Evolutionary conservation across 2,113 vertebrate species (phyloP).

Genomic region (Phrynosoma blainvillii): DNA sequence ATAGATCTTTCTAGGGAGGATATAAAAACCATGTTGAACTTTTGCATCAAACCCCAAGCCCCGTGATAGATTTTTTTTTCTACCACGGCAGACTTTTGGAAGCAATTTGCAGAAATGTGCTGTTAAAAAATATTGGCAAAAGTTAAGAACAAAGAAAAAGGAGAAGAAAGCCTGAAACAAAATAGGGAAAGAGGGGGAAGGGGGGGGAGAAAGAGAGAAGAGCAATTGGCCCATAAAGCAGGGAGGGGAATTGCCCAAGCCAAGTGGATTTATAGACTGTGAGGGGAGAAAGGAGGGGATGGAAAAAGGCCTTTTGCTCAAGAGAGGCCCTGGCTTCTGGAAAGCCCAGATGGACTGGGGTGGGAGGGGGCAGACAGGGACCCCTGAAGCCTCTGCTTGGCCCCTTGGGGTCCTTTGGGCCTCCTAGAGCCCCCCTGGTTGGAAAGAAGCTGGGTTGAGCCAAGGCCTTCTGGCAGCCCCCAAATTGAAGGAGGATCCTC

Average conservation of each 20-base stretch:
- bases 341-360: too few relatives aligned
- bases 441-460: not conserved
- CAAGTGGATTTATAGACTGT: conserved; percentile 37
- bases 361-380: too few relatives aligned
- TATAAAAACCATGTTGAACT: conserved; percentile 41
- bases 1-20: conserved; percentile 36
- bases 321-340: too few relatives aligned
- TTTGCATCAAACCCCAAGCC: conserved; percentile 24
- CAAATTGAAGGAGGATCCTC: not conserved
- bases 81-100: conserved; percentile 39
- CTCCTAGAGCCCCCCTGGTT: not conserved
- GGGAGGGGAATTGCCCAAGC: conserved; percentile 1
- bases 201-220: not conserved
- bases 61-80: conserved; percentile 13
- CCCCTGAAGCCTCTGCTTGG: not conserved
- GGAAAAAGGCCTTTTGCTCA: not conserved
- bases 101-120: conserved; percentile 45
- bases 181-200: not conserved
- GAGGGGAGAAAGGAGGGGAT: conserved; percentile 22
- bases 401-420: not conserved
- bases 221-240: conserved; percentile 30
- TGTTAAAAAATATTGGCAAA: conserved; percentile 37
- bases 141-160: conserved; percentile 44
- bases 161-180: conserved; percentile 38
- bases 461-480: not conserved